These are phyloP conservation scores for Caenorhabditis drosophilae DNA, from an alignment of 2,888 invertebrate genomes.

Conservation along the genomic window DNA sequence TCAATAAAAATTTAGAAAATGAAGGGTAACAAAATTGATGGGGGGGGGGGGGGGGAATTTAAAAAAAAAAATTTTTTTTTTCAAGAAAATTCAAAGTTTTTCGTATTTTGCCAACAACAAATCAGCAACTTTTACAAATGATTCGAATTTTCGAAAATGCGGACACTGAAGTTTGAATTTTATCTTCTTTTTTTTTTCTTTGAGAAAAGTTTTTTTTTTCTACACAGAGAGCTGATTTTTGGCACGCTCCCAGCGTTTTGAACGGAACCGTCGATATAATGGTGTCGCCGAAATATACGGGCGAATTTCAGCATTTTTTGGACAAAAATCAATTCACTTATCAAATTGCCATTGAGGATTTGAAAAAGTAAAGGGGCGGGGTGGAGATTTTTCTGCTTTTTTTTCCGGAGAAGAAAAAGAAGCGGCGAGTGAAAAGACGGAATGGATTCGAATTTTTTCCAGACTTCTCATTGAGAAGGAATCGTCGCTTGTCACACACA, in stretches of 20 bases:
- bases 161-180: slow-evolving; percentile 29
- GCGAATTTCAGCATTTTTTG: slow-evolving; percentile 38
- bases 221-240: slow-evolving; percentile 58
- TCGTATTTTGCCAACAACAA: slow-evolving; percentile 52
- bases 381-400: too few relatives aligned
- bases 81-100: slow-evolving; percentile 49
- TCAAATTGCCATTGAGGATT: slow-evolving; percentile 55
- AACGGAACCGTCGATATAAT: slow-evolving; percentile 63
- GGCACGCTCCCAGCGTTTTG: slow-evolving; percentile 58
- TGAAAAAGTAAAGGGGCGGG: slow-evolving; percentile 56
- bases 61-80: background rate
- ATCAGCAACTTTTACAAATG: slow-evolving; percentile 49
- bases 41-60: background rate
- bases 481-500: slow-evolving; percentile 30
- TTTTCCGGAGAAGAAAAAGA: slow-evolving; percentile 1
- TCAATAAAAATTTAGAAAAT: too few relatives aligned
- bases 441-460: slow-evolving; percentile 13
- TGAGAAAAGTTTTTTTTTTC: too few relatives aligned
- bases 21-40: too few relatives aligned
- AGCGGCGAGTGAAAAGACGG: background rate
- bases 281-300: slow-evolving; percentile 54
- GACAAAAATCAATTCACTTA: slow-evolving; percentile 33
- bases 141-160: slow-evolving; percentile 53
- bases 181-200: background rate
- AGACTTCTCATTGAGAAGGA: slow-evolving; percentile 61